Conservation (phyloP, 2,888 invertebrate genomes). For the Tipula lateralis region DNA sequence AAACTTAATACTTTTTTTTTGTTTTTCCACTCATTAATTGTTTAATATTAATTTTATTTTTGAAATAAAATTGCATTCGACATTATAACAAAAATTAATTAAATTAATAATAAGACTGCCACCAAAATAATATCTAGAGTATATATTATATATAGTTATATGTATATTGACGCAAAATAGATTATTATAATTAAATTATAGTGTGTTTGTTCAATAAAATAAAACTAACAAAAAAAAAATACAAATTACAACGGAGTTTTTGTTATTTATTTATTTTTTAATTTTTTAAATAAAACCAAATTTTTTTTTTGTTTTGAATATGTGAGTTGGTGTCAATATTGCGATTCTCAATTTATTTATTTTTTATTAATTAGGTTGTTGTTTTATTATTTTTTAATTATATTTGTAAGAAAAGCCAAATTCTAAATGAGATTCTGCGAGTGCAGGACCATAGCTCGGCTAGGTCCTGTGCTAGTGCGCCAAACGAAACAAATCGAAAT, state of each 20-base stretch:
- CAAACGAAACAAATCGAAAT: neutral
- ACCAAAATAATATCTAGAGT: neutral
- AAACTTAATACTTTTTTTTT: neutral
- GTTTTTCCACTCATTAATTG: too few species aligned
- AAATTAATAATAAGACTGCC: neutral
- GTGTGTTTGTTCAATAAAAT: neutral
- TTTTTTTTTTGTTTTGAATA: neutral
- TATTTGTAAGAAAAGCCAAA: neutral
- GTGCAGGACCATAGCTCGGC: neutral
- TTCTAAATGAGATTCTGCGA: neutral
- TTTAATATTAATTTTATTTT: neutral
- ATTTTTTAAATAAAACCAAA: constrained; percentile 20
- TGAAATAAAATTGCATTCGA: neutral
- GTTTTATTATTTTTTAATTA: neutral
- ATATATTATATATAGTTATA: neutral
- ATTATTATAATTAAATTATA: neutral
- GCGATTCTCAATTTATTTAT: neutral
- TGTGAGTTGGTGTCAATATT: neutral
- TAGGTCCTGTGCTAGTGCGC: neutral
- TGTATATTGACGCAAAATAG: neutral
- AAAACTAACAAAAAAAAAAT: neutral
- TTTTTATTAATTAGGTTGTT: neutral
- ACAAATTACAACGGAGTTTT: neutral
- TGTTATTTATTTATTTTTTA: neutral
- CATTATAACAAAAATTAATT: constrained; percentile 15